Evolutionary conservation across 2,797 vertebrate species (phyloP).

Genomic region (Xenentodon cancila): DNA sequence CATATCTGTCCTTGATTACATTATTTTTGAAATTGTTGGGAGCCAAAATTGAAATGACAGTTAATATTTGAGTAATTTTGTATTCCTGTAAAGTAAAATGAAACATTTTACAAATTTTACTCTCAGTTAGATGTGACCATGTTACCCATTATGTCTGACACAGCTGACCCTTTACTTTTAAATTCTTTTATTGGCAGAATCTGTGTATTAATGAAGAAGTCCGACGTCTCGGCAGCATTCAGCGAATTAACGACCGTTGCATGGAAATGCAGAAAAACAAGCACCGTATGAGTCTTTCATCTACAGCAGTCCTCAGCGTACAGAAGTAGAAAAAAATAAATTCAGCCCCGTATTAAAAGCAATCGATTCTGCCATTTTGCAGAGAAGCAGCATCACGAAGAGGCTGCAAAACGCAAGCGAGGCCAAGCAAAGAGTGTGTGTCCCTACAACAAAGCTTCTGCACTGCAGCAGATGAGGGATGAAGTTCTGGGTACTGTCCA

Average conservation of each 20-base stretch:
- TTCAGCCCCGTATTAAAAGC: background rate
- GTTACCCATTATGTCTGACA: background rate
- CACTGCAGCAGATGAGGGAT: constrained; percentile 89
- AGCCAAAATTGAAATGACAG: too few species aligned
- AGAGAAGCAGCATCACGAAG: constrained; percentile 66
- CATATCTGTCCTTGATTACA: too few species aligned
- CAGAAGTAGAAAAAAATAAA: background rate
- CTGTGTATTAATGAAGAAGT: constrained; percentile 95
- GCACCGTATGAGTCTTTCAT: constrained; percentile 76
- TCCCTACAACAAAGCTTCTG: constrained; percentile 84
- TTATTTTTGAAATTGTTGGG: too few species aligned
- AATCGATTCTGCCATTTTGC: constrained; percentile 18
- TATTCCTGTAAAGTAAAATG: too few species aligned
- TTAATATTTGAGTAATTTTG: too few species aligned
- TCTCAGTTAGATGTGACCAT: too few species aligned
- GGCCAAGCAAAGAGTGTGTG: constrained; percentile 75
- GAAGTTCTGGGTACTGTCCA: constrained; percentile 87
- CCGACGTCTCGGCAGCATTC: constrained; percentile 82
- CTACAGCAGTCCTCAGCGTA: background rate
- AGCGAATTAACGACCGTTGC: constrained; percentile 95
- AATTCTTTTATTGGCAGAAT: constrained; percentile 78
- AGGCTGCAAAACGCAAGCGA: constrained; percentile 81
- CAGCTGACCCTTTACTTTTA: background rate
- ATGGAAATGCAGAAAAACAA: constrained; percentile 96
- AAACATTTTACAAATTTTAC: too few species aligned